Conservation (phyloP, 2,113 vertebrate genomes). For the Prochilodus magdalenae region DNA sequence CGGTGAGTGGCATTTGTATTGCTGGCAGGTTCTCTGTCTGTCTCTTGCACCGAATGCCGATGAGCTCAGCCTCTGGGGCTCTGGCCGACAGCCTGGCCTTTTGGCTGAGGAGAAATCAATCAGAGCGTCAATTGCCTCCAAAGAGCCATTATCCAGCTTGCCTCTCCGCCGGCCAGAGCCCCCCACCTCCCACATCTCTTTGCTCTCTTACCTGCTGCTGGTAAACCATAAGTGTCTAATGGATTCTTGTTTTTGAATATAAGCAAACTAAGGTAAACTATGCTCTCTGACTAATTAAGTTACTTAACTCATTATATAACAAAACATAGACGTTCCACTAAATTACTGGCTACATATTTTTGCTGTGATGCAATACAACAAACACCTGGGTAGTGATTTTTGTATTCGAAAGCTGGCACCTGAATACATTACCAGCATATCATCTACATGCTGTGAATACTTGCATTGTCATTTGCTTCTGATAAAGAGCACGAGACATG, state of each 20-base stretch:
- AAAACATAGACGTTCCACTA: too few relatives aligned
- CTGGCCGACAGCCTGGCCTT: slow-evolving; percentile 59
- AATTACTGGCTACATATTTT: too few relatives aligned
- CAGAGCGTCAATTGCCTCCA: slow-evolving; percentile 70
- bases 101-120: slow-evolving; percentile 76
- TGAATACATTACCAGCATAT: too few relatives aligned
- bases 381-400: too few relatives aligned
- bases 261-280: background rate
- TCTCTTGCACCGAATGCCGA: slow-evolving; percentile 64
- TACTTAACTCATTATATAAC: background rate
- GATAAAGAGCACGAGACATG: too few relatives aligned
- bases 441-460: too few relatives aligned
- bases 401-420: too few relatives aligned
- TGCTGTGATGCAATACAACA: too few relatives aligned
- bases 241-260: background rate
- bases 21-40: slow-evolving; percentile 55
- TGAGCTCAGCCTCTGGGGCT: slow-evolving; percentile 56
- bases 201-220: slow-evolving; percentile 15
- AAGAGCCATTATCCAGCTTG: slow-evolving; percentile 65
- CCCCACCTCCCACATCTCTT: slow-evolving; percentile 31
- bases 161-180: slow-evolving; percentile 13
- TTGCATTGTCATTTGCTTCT: too few relatives aligned
- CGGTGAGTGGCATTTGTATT: slow-evolving; percentile 69
- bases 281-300: background rate
- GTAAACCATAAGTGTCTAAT: background rate